Conservation (phyloP, 2,113 vertebrate species). For the Petromus typicus region DNA sequence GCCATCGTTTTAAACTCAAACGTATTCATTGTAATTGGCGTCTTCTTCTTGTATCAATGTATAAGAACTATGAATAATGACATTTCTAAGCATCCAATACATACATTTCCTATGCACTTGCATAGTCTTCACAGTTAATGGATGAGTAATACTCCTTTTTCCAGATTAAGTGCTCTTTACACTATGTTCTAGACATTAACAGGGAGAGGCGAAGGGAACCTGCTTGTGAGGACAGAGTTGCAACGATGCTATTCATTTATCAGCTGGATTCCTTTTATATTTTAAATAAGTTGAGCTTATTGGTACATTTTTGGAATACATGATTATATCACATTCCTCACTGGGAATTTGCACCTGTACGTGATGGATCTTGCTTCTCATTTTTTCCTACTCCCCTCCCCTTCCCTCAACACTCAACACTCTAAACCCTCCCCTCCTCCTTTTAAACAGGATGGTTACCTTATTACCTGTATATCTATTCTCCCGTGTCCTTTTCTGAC, state of each 20-base stretch:
- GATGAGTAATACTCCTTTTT: background rate
- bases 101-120: background rate
- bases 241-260: background rate
- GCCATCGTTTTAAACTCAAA: background rate
- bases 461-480: background rate
- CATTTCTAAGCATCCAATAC: background rate
- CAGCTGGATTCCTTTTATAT: background rate
- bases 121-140: slow-evolving; percentile 7
- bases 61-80: background rate
- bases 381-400: no score
- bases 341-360: no score
- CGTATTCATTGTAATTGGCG: background rate
- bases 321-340: no score
- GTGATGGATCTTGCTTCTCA: no score
- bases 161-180: background rate
- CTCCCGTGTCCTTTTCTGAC: background rate
- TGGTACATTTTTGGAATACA: no score
- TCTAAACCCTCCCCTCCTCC: no score
- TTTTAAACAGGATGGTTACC: no score
- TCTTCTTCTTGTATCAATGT: slow-evolving; percentile 1
- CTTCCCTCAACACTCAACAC: no score
- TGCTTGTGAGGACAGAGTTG: background rate
- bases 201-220: background rate
- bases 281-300: no score
- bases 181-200: background rate